These are phyloP conservation scores for Platorchestia sp. DNA, from an alignment of 1,140 invertebrate species.

Conservation along the genomic window DNA sequence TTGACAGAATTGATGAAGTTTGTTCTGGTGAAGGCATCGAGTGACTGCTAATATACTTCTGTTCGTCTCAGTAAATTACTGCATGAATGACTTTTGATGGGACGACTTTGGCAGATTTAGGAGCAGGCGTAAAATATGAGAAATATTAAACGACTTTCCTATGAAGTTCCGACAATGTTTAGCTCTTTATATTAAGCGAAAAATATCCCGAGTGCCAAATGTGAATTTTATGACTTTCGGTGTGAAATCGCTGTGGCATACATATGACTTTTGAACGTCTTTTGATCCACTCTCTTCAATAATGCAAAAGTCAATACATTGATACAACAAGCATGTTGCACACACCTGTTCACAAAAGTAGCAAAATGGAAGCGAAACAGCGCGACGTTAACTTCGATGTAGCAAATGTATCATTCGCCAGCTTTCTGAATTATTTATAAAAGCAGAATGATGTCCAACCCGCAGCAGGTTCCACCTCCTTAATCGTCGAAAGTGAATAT, in stretches of 20 bases:
- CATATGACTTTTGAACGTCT: not conserved
- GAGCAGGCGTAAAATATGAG: not conserved
- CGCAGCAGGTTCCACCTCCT: not conserved
- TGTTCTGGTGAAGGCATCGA: not conserved
- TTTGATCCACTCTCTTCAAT: not conserved
- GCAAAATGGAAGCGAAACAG: not conserved
- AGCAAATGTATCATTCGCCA: not conserved
- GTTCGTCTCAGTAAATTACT: constrained; percentile 3
- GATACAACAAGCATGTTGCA: not conserved
- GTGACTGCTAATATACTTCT: not conserved
- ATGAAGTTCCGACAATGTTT: not conserved
- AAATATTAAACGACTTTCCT: not conserved
- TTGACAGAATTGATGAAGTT: not conserved
- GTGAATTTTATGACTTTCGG: not conserved
- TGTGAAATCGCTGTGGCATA: not conserved
- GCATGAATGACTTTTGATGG: not conserved
- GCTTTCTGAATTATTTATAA: not conserved
- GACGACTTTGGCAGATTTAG: not conserved
- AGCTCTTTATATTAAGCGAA: not conserved
- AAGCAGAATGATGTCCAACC: not conserved
- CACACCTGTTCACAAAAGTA: not conserved
- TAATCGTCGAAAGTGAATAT: too few species aligned
- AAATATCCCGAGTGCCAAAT: not conserved
- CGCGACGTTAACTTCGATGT: not conserved
- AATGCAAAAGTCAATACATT: not conserved